Base-by-base conservation (phyloP, 2,888 invertebrate species). In the Hemistola chrysoprasaria region DNA sequence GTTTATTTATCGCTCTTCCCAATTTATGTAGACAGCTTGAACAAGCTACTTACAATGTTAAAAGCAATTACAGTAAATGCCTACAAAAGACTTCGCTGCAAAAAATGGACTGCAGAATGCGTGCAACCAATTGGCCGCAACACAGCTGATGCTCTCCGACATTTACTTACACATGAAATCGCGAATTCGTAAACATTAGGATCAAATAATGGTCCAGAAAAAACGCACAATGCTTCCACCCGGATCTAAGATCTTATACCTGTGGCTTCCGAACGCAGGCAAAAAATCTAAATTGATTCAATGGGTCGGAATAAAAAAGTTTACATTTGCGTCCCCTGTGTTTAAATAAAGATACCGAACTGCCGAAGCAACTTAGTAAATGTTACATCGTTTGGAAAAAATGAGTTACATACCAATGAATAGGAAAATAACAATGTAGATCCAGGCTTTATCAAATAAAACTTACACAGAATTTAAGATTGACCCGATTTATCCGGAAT, bases 181-280 rank as follows among this genome's bases (percentile, higher is more conserved):
- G 76, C 71, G 66, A 78, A 82, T 79, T 82, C 80, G 85, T 81
- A 86, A 88, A 87, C 82, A 86, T 81, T 73, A 76, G 71, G 66
- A 69, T 10, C 22, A 40, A 71, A 76, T 67, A 77, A 82, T 71
- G 62, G 70, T 40, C 35, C 49, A 60, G 63, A 65, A 78, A 42
- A 42, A 33, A 38, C 21, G 22, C 30, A 44, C 78, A 85, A 26
- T 26, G 38, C 78, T 65, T 45, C 59, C 53, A 72, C 80, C 83
- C 87, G 88, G 87, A 87, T 87, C 86, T 85, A 79, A 78, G 67
- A 67, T 59, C 71, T 78, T 80, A 59, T 87, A 87, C 87, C 88
- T 87, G 87, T 81, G 84, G 86, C 86, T 88, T 88, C 87, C 87
- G 87, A 87, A 84, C 77, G 69, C 69, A 65, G 54, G 68, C 78